Conservation (phyloP, 1,140 invertebrate genomes). For the Eupristina koningsbergeri region DNA sequence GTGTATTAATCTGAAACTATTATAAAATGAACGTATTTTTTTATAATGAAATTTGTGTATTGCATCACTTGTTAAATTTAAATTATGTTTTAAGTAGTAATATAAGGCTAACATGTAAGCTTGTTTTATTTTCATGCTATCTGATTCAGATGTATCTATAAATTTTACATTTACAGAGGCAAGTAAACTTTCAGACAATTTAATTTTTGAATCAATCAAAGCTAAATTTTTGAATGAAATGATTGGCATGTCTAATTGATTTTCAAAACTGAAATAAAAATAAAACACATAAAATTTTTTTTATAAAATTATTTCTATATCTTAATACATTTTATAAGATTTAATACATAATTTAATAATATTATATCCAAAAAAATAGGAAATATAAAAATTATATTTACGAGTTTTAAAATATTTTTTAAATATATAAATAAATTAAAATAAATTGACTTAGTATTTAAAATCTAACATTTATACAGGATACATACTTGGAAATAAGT, state of each 20-base stretch:
- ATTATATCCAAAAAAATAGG: too few relatives aligned
- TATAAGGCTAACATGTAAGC: constrained; percentile 64
- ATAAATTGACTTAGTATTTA: not conserved
- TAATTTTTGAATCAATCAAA: constrained; percentile 60
- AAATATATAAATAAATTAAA: not conserved
- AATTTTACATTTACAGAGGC: constrained; percentile 63
- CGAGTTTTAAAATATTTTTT: not conserved
- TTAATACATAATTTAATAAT: not conserved
- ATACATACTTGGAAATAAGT: constrained; percentile 19
- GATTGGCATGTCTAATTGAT: constrained; percentile 25
- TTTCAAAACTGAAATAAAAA: constrained; percentile 49
- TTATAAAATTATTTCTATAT: not conserved
- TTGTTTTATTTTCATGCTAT: constrained; percentile 60
- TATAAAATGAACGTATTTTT: constrained; percentile 63
- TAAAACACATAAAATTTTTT: constrained; percentile 12
- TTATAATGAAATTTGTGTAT: constrained; percentile 67
- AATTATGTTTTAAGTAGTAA: constrained; percentile 68
- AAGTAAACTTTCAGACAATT: constrained; percentile 70
- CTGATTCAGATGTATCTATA: constrained; percentile 62
- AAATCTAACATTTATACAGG: not conserved
- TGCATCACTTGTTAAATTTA: constrained; percentile 67
- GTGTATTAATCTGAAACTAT: constrained; percentile 70
- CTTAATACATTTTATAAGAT: not conserved
- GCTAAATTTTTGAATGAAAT: constrained; percentile 60
- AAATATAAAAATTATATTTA: too few relatives aligned